A percentile compares a stretch with the other conserved stretches of the same genome.
Evolutionary conservation across 1,140 invertebrate species (phyloP).

Genomic region (Micrasema longulum): DNA sequence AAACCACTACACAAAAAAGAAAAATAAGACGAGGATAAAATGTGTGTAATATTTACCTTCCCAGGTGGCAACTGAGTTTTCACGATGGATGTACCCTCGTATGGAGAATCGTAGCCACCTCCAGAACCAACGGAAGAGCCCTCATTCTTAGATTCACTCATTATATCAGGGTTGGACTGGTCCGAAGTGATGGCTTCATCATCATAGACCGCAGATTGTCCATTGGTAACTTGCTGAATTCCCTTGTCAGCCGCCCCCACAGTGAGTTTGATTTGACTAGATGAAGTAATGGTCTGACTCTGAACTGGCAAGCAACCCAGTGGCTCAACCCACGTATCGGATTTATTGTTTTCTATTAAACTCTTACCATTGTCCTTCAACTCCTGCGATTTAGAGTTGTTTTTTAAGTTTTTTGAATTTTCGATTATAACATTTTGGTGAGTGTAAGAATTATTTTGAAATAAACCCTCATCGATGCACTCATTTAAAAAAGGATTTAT

Average conservation of each 20-base stretch:
- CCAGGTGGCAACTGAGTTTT: slow-evolving; percentile 76
- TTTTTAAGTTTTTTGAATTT: slow-evolving; percentile 38
- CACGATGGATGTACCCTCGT: slow-evolving; percentile 71
- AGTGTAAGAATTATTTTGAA: slow-evolving; percentile 44
- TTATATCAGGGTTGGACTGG: slow-evolving; percentile 68
- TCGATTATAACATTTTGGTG: slow-evolving; percentile 17
- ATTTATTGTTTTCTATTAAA: slow-evolving; percentile 52
- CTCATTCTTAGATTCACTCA: slow-evolving; percentile 59
- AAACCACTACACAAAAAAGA: too few species aligned
- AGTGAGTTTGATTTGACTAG: slow-evolving; percentile 58
- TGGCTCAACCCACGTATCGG: slow-evolving; percentile 60
- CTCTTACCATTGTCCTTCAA: background rate
- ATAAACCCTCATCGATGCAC: slow-evolving; percentile 58
- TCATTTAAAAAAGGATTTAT: slow-evolving; percentile 67
- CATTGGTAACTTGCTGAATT: slow-evolving; percentile 39
- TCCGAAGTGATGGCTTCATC: slow-evolving; percentile 69
- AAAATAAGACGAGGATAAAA: too few species aligned
- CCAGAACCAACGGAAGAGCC: slow-evolving; percentile 61
- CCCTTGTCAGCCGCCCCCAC: slow-evolving; percentile 45
- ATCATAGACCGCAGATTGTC: slow-evolving; percentile 55
- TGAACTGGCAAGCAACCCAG: slow-evolving; percentile 64
- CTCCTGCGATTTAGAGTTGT: slow-evolving; percentile 9
- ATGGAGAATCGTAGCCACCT: slow-evolving; percentile 61
- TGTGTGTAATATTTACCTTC: slow-evolving; percentile 72
- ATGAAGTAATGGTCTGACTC: slow-evolving; percentile 56